A percentile compares a stretch with the other conserved stretches of the same genome.
Evolutionary conservation across 2,888 invertebrate species (phyloP).

Genomic region (Xylophagus ater): DNA sequence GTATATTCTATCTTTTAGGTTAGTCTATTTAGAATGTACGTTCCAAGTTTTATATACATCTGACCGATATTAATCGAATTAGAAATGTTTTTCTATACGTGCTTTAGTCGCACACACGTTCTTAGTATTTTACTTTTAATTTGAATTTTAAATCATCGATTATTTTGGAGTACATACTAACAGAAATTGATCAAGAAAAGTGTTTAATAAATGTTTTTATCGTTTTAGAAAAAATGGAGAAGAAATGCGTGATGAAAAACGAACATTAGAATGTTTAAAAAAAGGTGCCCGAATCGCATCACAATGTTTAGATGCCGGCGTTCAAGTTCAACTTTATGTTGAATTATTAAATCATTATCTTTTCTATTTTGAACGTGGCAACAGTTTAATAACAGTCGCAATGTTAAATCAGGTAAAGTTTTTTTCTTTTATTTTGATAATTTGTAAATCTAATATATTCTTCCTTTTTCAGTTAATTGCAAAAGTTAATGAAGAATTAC

Average conservation of each 20-base stretch:
- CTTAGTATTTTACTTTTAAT: conserved; percentile 4
- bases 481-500: conserved; percentile 86
- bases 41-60: no score
- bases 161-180: no score
- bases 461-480: conserved; percentile 59
- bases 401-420: conserved; percentile 45
- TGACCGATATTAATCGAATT: no score
- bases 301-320: conserved; percentile 94
- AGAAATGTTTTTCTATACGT: no score
- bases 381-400: conserved; percentile 46
- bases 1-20: no score
- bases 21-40: no score
- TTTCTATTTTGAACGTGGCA: conserved; percentile 84
- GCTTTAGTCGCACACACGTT: no score
- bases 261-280: conserved; percentile 89
- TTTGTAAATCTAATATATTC: conserved; percentile 3
- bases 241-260: conserved; percentile 77
- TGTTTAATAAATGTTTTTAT: no score
- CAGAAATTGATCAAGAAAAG: no score
- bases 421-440: neutral
- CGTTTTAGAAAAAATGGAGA: conserved; percentile 34
- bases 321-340: conserved; percentile 91
- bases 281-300: conserved; percentile 91
- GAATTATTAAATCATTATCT: conserved; percentile 91
- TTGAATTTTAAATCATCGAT: neutral